Percentiles rank a stretch among this genome's conserved stretches.
Conservation (phyloP, 2,797 vertebrate genomes). For the Tiaroga cobitis region DNA sequence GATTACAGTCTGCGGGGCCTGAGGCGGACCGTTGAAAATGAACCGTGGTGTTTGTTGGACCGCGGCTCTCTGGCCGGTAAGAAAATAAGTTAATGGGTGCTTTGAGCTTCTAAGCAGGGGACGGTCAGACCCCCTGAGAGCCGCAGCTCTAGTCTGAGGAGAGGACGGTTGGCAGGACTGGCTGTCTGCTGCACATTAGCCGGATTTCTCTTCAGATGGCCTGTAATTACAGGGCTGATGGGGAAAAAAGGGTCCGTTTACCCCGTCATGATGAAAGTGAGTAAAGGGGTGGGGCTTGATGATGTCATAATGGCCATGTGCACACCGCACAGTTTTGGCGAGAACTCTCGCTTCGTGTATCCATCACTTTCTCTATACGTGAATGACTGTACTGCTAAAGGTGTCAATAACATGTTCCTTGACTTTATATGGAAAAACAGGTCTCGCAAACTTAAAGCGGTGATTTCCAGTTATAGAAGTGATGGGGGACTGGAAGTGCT, state of each 20-base stretch:
- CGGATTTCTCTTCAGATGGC: constrained; percentile 55
- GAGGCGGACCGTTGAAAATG: constrained; percentile 45
- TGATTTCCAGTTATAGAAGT: no score
- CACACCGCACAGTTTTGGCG: background rate
- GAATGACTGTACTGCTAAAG: no score
- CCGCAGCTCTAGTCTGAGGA: constrained; percentile 9
- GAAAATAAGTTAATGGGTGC: constrained; percentile 59
- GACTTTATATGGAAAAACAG: no score
- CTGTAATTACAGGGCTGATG: constrained; percentile 63
- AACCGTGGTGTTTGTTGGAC: constrained; percentile 39
- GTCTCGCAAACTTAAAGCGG: no score
- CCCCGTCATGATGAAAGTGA: constrained; percentile 46
- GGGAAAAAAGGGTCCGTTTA: constrained; percentile 33
- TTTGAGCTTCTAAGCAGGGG: constrained; percentile 33
- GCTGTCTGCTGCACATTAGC: constrained; percentile 64
- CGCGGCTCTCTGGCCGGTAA: constrained; percentile 45
- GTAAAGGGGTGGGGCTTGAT: constrained; percentile 27
- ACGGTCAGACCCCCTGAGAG: constrained; percentile 9
- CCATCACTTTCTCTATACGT: no score
- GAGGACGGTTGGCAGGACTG: constrained; percentile 7
- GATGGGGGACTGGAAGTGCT: no score
- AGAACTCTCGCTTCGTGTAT: no score
- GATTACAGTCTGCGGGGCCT: constrained; percentile 33
- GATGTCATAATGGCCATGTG: constrained; percentile 37
- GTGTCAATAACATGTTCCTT: no score